Evolutionary conservation across 2,888 invertebrate species (phyloP), one percentile per base, ranked within the genome.

Genomic region (Serripes groenlandicus): DNA sequence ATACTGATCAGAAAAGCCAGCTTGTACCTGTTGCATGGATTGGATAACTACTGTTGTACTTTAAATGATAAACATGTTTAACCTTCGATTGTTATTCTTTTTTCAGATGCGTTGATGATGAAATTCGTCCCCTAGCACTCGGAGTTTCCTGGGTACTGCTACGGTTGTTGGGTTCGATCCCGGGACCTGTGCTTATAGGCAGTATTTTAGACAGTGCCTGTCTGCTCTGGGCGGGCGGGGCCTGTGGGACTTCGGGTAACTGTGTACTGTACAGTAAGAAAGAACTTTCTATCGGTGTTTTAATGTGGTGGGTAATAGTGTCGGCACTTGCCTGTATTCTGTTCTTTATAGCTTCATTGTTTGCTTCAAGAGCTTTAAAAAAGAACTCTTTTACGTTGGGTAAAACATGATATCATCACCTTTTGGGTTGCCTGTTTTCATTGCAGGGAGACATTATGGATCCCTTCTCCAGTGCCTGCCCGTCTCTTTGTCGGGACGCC

Each of bases 181-280:
- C 92, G 0, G 92, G 91, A 21, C 92, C 92, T 0, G 80, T 92
- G n/a, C 32, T 91, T 52, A 87, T 92, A n/a, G 92, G 92, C 21
- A 80, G 85, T 58, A 89, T 91, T 28, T 88, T 92, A 69, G 92
- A 92, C 78, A 56, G 69, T 21, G 82, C 91, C 18, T 92, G 92
- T 81, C 68, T 86, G 56, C 73, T 92, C 11, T 92, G 91, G 91
- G 75, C 72, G 9, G 85, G 82, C 5, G 76, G 75, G 5, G 70
- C 81, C 3, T 89, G 89, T 60, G 87, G 82, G 18, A 69, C 79
- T 0, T 72, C 82, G 1, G 81, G 85, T 18, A 85, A 82, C 71
- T 92, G 92, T 74, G 74, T 90, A 28, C 68, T 90, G 74, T 92
- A 92, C 75, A 88, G 88, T 81, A 89, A 90, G 71, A 72, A 80